Percentiles rank a stretch among this genome's conserved stretches.
Evolutionary conservation across 2,888 invertebrate genomes (phyloP).

Genomic region (Branchellion lobata): DNA sequence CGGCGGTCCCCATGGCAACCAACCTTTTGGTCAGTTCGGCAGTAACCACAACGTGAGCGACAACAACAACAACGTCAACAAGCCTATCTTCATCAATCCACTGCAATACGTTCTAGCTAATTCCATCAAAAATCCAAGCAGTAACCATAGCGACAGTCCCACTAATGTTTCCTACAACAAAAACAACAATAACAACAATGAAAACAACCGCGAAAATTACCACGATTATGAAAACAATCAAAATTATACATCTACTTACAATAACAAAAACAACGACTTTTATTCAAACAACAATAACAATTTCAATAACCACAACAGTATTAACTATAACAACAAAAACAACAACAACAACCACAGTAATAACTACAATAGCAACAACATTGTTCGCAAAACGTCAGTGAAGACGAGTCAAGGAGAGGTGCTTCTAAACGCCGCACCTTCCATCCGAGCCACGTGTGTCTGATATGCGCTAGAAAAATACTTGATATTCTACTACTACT

Average conservation of each 20-base stretch:
- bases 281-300: not conserved
- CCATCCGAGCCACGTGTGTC: conserved; percentile 12
- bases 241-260: no score
- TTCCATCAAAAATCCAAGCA: not conserved
- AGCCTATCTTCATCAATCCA: conserved; percentile 1
- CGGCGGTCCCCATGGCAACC: no score
- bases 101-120: conserved; percentile 16
- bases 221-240: not conserved
- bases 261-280: no score
- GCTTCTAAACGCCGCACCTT: not conserved
- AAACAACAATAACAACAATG: not conserved
- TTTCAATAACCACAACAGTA: not conserved
- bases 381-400: not conserved
- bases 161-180: not conserved
- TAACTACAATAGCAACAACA: not conserved
- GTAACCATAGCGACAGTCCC: not conserved
- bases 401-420: conserved; percentile 16
- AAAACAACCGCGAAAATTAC: not conserved
- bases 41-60: not conserved
- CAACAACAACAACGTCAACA: not conserved
- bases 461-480: not conserved
- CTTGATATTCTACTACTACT: no score
- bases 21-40: no score
- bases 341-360: not conserved
- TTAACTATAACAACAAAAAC: not conserved